Base-by-base conservation (phyloP, 2,113 vertebrate species). In the Clarias magur region DNA sequence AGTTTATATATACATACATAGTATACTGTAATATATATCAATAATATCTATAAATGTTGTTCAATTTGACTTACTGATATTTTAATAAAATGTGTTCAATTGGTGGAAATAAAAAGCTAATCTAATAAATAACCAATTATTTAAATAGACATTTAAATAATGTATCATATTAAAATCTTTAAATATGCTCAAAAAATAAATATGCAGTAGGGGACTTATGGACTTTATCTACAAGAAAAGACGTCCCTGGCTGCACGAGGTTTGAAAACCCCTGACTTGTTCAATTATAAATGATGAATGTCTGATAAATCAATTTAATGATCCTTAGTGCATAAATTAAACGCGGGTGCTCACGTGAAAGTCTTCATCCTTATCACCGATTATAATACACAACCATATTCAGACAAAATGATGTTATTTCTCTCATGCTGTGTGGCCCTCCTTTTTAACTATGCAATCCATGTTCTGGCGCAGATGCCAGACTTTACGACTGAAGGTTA, bases 401-500 rank as follows among this genome's bases (percentile, higher is more conserved):
- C 10, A 34, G 38, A 23, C 13, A 34, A 30, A 85, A 85, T 53
- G 16, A 56, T 10, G 19, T 23, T 38, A 42, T 80, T 80, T 76
- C 30, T 76, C 63, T 16, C 8, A 3, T 25, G 16, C 73, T 17
- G 57, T 25, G n/a, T 9, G 38, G 19, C 62, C 15, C 57, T 75
- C 17, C 70, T 87, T 59, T 80, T 85, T 88, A 85, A 88, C 70
- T 67, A 86, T 88, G 88, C 84, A 82, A 54, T 62, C 68, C 84
- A 17, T 85, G 88, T 86, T 78, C 59, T 38, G 53, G 62, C 85
- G 67, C 70, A 82, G 67, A 87, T 89, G 76, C 48, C 78, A 38
- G 59, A 67, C 75, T 89, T 84, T 84, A 89, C 87, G 84, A 70
- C 84, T 88, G 83, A 88, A 88, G 86, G 84, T 88, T 88, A 85